Evolutionary conservation across 2,888 invertebrate genomes (phyloP), one percentile per base, ranked within the genome.

Genomic region (Xestia ashworthii): DNA sequence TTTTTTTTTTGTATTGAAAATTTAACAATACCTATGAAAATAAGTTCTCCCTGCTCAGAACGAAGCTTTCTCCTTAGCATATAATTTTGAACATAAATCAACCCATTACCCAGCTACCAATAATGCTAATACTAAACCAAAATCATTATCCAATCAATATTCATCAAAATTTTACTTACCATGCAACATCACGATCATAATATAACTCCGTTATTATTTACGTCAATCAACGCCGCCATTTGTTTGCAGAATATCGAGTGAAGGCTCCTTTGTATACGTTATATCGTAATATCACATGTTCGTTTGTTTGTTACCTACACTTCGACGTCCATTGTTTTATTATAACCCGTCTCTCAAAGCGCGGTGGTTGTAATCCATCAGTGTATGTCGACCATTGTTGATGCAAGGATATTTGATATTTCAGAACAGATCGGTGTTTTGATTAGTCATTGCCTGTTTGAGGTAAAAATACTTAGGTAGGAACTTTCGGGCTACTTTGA

Each of bases 331-430:
- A 78, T 82, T 82, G 82, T 82, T 71, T 82, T 25, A 46, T 71
- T 65, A 46, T 11, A 58, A 64, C 67, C 62, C 50, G 55, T 55
- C 71, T 77, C 71, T 81, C 76, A 71, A 58, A 64, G 38, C 55
- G 44, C 22, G 8, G 46, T 55, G 62, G 71, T 71, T 68, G 55
- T 81, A 81, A 81, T 81, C 55, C 67, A 81, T 81, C 81, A 81
- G 58, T 81, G 62, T 67, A 81, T 68, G 38, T 38, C 44, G 25
- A 12, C 62, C 62, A 68, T 68, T 80, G 50, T 65, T 25, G 16
- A 16, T 53, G 58, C 41, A 62, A 41, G 48, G 46, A n/a, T 74
- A 41, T 69, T 60, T 80, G 46, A 55, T 48, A 53, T 46, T 41
- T 22, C 19, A 38, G n/a, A 53, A 53, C 22, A 55, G 14, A 48